These are phyloP conservation scores for Miniopterus natalensis DNA, from an alignment of 2,113 vertebrate species.

Conservation along the genomic window DNA sequence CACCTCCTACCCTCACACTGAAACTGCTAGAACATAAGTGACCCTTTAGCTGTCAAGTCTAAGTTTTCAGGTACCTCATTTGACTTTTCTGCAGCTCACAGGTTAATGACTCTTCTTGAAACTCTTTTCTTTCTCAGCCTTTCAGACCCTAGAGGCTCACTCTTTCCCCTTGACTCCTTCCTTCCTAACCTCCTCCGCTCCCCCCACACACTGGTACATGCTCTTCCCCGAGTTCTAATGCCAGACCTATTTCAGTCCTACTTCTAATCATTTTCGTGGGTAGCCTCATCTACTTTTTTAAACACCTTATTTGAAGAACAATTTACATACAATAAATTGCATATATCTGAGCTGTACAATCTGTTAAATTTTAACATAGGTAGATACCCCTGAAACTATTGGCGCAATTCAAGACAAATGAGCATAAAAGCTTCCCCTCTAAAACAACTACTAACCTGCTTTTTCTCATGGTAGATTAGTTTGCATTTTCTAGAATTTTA, in stretches of 20 bases:
- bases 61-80: background rate
- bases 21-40: background rate
- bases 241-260: background rate
- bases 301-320: background rate
- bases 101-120: background rate
- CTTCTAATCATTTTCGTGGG: background rate
- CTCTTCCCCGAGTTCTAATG: background rate
- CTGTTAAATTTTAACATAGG: background rate
- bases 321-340: background rate
- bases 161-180: background rate
- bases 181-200: background rate
- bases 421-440: background rate
- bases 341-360: background rate
- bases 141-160: background rate
- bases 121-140: background rate
- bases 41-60: background rate
- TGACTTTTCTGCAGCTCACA: background rate
- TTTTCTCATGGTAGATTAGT: background rate
- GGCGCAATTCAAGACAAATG: background rate
- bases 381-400: background rate
- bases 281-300: background rate
- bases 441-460: constrained; percentile 25
- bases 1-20: background rate
- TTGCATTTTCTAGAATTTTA: constrained; percentile 33
- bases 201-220: background rate